Evolutionary conservation across 2,888 invertebrate genomes (phyloP).

Genomic region (Andricus quercusramuli): DNA sequence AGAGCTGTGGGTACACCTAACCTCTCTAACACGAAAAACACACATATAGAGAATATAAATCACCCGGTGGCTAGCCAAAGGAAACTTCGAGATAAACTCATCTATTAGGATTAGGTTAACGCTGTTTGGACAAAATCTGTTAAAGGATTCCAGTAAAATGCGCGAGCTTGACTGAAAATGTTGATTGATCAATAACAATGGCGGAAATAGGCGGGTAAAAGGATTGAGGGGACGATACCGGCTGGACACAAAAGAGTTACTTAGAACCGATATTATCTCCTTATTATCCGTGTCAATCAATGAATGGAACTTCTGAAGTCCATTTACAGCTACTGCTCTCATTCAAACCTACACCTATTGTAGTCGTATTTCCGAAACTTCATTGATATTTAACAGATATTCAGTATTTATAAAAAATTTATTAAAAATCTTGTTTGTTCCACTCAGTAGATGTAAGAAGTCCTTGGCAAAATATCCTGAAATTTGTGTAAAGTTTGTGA

Average conservation of each 20-base stretch:
- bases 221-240: constrained; percentile 18
- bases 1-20: constrained; percentile 58
- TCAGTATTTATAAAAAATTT: too few species aligned
- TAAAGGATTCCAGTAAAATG: constrained; percentile 21
- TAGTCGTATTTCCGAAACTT: too few species aligned
- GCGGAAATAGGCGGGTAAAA: constrained; percentile 14
- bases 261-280: constrained; percentile 21
- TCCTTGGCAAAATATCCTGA: neutral
- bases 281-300: neutral
- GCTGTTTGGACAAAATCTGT: constrained; percentile 61
- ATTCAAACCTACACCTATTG: neutral
- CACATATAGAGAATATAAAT: constrained; percentile 61
- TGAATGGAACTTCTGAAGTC: neutral
- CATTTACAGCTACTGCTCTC: neutral
- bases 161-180: neutral
- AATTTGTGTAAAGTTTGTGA: neutral
- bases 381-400: too few species aligned
- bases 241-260: constrained; percentile 16
- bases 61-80: constrained; percentile 61
- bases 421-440: too few species aligned
- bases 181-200: constrained; percentile 5
- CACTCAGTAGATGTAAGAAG: neutral
- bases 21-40: constrained; percentile 56
- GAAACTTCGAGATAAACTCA: constrained; percentile 65
- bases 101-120: constrained; percentile 69